Percentiles rank a stretch among this genome's conserved stretches.
phyloP scores from a whole-genome alignment of 2,113 vertebrate species.

The Rhynchomys soricoides region DNA sequence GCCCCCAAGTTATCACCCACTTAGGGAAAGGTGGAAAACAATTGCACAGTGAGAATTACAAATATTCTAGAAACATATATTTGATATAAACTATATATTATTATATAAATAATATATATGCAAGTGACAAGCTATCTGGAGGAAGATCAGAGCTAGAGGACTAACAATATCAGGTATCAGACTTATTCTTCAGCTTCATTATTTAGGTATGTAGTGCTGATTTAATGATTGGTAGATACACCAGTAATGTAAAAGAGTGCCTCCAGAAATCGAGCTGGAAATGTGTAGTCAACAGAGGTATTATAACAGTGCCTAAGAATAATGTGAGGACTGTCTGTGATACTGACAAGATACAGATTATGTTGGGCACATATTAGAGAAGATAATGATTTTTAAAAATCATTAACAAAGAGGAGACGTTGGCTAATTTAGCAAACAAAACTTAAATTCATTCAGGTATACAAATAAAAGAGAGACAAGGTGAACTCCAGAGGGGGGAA shows the following conservation, averaged over 20 bases:
- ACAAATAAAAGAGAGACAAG: neutral
- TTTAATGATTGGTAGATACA: neutral
- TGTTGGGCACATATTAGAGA: neutral
- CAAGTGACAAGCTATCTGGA: neutral
- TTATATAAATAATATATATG: neutral
- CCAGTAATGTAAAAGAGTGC: neutral
- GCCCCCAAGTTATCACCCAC: neutral
- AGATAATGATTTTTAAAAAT: neutral
- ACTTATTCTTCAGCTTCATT: neutral
- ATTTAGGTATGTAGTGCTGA: neutral
- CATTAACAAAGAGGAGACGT: neutral
- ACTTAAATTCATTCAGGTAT: neutral
- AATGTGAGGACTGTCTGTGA: neutral
- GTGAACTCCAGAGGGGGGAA: neutral
- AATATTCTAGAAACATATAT: too few species aligned
- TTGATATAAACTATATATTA: neutral
- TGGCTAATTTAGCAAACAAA: conserved; percentile 27
- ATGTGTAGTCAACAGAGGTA: neutral
- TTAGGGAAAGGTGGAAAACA: neutral
- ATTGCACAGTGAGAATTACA: too few species aligned
- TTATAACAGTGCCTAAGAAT: neutral
- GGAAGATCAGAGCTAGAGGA: neutral
- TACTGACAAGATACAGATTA: neutral
- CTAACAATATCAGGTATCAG: neutral
- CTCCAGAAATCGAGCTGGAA: neutral